Evolutionary conservation across 2,113 vertebrate species (phyloP).

Genomic region (Sander lucioperca): DNA sequence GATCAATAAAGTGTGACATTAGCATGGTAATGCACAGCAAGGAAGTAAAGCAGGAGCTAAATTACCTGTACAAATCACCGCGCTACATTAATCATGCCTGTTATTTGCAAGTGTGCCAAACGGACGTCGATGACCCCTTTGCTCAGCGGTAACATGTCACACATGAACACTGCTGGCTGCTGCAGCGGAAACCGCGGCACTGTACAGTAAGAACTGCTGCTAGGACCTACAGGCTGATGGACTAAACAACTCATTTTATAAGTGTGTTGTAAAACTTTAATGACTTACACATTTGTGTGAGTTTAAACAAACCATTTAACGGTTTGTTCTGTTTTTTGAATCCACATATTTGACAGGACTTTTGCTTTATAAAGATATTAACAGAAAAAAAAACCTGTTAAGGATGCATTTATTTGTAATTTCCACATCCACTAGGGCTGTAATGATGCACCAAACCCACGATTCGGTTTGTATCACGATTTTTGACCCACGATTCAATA

Average conservation of each 20-base stretch:
- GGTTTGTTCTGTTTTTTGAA: background rate
- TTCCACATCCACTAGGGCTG: background rate
- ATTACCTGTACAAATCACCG: conserved; percentile 70
- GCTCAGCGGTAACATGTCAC: conserved; percentile 54
- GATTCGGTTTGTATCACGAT: no score
- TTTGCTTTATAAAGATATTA: background rate
- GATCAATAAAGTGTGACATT: conserved; percentile 79
- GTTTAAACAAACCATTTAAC: background rate
- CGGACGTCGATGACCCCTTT: conserved; percentile 25
- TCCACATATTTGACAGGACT: background rate
- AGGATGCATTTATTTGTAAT: background rate
- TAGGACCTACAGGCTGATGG: background rate
- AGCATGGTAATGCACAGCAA: conserved; percentile 71
- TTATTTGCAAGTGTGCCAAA: conserved; percentile 55
- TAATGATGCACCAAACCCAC: no score
- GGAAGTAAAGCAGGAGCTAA: conserved; percentile 56
- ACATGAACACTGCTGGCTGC: conserved; percentile 26
- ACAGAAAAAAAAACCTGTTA: background rate
- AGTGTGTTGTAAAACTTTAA: background rate
- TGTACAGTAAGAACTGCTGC: conserved; percentile 3
- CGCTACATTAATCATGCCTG: conserved; percentile 57
- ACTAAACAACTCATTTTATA: background rate
- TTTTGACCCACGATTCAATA: no score
- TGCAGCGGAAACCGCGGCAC: background rate
- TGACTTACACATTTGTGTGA: background rate